Base-by-base conservation (phyloP, 2,113 vertebrate species). In the Dermatemys mawii region DNA sequence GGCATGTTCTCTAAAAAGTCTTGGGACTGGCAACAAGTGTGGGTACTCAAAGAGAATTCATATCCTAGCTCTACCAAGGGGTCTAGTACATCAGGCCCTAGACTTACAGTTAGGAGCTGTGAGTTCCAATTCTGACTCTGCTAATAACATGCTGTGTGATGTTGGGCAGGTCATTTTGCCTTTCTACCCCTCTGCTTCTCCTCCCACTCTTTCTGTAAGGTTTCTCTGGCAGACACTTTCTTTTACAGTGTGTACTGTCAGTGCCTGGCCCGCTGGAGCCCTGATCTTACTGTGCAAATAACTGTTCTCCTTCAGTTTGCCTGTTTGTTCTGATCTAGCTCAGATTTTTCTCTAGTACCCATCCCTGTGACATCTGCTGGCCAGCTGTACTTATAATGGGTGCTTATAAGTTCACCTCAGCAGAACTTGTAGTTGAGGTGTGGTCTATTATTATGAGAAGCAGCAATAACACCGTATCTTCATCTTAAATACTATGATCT, bases 41-140 rank as follows among this genome's bases (percentile, higher is more conserved):
- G 0, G 54, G 48, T 16, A 26, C 9, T 55, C 38, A 32, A 86
- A 11, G 73, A 49, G 75, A 60, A 55, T 29, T 63, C 21, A 73
- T 67, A n/a, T n/a, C 67, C 60, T 14, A 41, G 41, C 86, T 48
- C 35, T 0, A 0, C 32, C 49, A 85, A 5, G 16, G 85, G 35
- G 2, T 81, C 80, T 14, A 76, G 32, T 2, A 16, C 16, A 26
- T 16, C 26, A 24, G 38, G 38, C n/a, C 5, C 22, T 11, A 17
- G n/a, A 24, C 70, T 38, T 73, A 41, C 35, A 26, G 44, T 8
- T 46, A 16, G 44, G 24, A 46, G 44, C 44, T 26, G 7, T 7
- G 8, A 41, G 41, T 24, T 76, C 41, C 27, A 67, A 46, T 46
- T 44, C 44, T 46, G 73, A 7, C 22, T 44, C 35, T 26, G 73